These are phyloP conservation scores for Clunio marinus DNA, from an alignment of 2,888 invertebrate species.

Conservation along the genomic window DNA sequence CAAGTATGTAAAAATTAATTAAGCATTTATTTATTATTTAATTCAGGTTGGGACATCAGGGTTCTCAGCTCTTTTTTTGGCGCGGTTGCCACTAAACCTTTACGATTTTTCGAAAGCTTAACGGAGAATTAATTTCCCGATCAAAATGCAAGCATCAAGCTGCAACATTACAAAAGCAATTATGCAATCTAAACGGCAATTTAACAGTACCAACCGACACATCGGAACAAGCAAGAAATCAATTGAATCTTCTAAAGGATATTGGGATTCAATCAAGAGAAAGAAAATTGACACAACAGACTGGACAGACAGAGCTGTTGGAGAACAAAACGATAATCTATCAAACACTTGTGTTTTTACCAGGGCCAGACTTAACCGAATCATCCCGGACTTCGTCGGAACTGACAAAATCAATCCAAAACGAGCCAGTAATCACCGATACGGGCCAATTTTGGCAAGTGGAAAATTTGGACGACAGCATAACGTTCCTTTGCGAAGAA, in stretches of 20 bases:
- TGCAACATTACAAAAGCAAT: not conserved
- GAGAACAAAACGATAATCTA: not conserved
- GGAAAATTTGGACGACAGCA: not conserved
- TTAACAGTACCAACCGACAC: slow-evolving; percentile 9
- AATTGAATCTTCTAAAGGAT: not conserved
- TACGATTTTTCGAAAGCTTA: slow-evolving; percentile 31
- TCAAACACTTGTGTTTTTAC: slow-evolving; percentile 36
- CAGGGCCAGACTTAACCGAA: not conserved
- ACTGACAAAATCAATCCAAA: slow-evolving; percentile 14
- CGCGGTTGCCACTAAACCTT: slow-evolving; percentile 33
- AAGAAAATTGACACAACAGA: slow-evolving; percentile 34
- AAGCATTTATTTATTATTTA: not conserved
- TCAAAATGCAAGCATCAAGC: slow-evolving; percentile 39
- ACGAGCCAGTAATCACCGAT: slow-evolving; percentile 22
- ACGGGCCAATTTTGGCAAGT: not conserved
- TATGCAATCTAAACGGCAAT: slow-evolving; percentile 12
- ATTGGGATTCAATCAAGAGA: slow-evolving; percentile 30
- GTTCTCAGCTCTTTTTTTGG: slow-evolving; percentile 38
- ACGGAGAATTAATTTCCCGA: slow-evolving; percentile 39
- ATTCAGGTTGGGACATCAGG: slow-evolving; percentile 35
- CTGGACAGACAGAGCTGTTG: not conserved
- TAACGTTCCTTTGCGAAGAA: slow-evolving; percentile 26
- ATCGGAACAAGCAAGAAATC: slow-evolving; percentile 24
- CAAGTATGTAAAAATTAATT: not conserved
- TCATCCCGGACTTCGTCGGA: slow-evolving; percentile 19